These are phyloP conservation scores for Diabrotica virgifera DNA, from an alignment of 1,140 invertebrate species.

Conservation along the genomic window DNA sequence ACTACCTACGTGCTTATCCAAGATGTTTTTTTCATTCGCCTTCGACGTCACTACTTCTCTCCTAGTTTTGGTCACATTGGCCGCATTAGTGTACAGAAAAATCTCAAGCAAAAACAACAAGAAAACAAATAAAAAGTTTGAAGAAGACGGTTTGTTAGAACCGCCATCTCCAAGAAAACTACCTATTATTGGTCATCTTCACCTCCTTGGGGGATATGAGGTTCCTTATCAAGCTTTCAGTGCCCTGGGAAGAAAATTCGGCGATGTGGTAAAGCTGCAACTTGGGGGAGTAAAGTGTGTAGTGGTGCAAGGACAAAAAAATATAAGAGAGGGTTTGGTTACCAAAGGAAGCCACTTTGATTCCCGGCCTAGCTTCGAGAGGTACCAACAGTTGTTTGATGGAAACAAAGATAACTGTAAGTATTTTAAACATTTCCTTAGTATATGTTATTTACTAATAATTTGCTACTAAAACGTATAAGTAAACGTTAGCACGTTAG, in stretches of 20 bases:
- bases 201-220: slow-evolving; percentile 58
- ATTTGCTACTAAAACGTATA: no score
- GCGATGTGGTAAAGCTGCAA: slow-evolving; percentile 56
- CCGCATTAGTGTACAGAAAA: not conserved
- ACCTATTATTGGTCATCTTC: slow-evolving; percentile 61
- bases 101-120: not conserved
- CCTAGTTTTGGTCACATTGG: not conserved
- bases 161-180: slow-evolving; percentile 57
- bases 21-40: not conserved
- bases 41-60: not conserved
- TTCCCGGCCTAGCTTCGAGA: slow-evolving; percentile 61
- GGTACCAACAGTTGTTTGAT: slow-evolving; percentile 63
- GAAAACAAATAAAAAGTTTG: not conserved
- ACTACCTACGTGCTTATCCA: not conserved
- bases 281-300: slow-evolving; percentile 61
- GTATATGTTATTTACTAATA: no score
- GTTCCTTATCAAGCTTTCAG: slow-evolving; percentile 65
- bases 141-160: slow-evolving; percentile 29
- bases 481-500: no score
- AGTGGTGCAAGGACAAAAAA: slow-evolving; percentile 61
- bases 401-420: slow-evolving; percentile 70
- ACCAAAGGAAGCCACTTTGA: slow-evolving; percentile 62
- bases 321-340: slow-evolving; percentile 63
- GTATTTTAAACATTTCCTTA: slow-evolving; percentile 40
- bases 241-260: slow-evolving; percentile 54